A percentile compares a stretch with the other conserved stretches of the same genome.
These are phyloP conservation scores for Pachypanchax playfairii DNA, from an alignment of 2,113 vertebrate genomes.

Conservation along the genomic window DNA sequence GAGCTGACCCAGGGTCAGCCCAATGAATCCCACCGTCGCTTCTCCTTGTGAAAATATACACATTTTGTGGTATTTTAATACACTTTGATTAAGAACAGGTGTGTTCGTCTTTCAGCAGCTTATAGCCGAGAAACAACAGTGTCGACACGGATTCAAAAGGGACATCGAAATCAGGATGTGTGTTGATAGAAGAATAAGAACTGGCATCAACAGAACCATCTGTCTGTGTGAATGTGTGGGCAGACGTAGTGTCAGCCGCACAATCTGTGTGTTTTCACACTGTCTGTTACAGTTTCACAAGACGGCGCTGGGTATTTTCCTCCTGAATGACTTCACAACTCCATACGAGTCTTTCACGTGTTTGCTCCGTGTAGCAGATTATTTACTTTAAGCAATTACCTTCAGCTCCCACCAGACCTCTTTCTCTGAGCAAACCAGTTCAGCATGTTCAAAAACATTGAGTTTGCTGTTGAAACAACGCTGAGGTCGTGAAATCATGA, in stretches of 20 bases:
- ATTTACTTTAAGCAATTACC: constrained; percentile 19
- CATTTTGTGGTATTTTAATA: constrained; percentile 34
- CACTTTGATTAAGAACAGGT: constrained; percentile 46
- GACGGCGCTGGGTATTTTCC: constrained; percentile 3
- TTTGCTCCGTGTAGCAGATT: constrained; percentile 11
- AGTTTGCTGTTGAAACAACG: not conserved
- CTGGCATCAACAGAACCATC: constrained; percentile 24
- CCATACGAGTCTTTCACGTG: not conserved
- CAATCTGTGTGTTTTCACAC: constrained; percentile 37
- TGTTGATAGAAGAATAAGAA: constrained; percentile 15
- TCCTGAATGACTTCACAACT: constrained; percentile 1
- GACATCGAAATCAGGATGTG: constrained; percentile 15
- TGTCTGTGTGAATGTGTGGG: constrained; percentile 21
- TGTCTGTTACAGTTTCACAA: constrained; percentile 20
- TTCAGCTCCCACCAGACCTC: constrained; percentile 1
- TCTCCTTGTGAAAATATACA: constrained; percentile 46
- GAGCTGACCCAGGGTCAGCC: constrained; percentile 52
- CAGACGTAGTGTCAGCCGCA: constrained; percentile 14
- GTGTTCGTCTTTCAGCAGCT: constrained; percentile 15
- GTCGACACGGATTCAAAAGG: not conserved
- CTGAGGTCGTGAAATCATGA: not conserved
- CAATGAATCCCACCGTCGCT: constrained; percentile 33
- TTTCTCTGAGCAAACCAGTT: not conserved
- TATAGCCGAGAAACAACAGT: not conserved
- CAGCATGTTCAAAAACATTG: not conserved